Evolutionary conservation across 2,797 vertebrate species (phyloP).

Genomic region (Chaenodraco wilsoni): DNA sequence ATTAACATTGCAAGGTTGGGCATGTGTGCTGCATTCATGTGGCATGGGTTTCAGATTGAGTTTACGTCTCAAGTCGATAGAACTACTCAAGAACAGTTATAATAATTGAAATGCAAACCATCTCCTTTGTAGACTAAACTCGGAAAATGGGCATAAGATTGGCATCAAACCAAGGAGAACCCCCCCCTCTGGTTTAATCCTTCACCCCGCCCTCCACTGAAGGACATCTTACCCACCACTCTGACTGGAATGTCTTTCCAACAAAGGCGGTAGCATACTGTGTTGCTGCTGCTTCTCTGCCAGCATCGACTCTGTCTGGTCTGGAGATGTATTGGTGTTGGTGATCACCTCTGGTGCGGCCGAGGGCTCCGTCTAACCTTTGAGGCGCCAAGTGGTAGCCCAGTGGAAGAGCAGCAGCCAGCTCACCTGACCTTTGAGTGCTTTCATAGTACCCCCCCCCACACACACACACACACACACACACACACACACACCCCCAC

Average conservation of each 20-base stretch:
- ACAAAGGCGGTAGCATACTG: constrained; percentile 39
- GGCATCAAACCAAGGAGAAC: constrained; percentile 23
- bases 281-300: constrained; percentile 46
- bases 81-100: no score
- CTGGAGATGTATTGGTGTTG: constrained; percentile 56
- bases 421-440: constrained; percentile 74
- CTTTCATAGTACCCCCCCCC: constrained; percentile 35
- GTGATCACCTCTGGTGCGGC: constrained; percentile 66
- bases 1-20: no score
- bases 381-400: constrained; percentile 63
- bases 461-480: no score
- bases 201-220: constrained; percentile 11
- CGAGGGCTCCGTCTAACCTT: constrained; percentile 73
- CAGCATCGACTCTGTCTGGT: constrained; percentile 71
- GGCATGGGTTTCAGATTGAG: no score
- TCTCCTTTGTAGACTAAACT: no score
- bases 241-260: constrained; percentile 41
- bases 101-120: no score
- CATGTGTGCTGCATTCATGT: no score
- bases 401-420: constrained; percentile 50
- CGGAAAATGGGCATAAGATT: not conserved
- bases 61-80: no score
- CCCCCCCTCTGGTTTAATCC: constrained; percentile 13
- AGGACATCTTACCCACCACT: constrained; percentile 26
- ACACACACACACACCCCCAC: no score